Evolutionary conservation across 30 jellyfish, hydroid and myxozoan species (phyloP).

Genomic region (Hydra vulgaris): DNA sequence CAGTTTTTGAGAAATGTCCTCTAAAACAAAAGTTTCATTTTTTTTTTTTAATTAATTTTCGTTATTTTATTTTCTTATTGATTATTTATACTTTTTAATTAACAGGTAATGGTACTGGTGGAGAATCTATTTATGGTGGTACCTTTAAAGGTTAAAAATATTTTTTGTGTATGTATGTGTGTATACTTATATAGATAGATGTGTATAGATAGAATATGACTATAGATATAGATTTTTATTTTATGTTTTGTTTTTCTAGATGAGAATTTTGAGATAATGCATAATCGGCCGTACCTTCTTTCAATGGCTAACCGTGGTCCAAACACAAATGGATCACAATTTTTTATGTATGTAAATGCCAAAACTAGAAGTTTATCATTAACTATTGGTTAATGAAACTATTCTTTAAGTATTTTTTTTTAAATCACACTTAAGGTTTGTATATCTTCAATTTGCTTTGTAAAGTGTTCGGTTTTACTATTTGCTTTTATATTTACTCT

Average conservation of each 20-base stretch:
- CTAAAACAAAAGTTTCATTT: too few species aligned
- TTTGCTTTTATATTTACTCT: conserved; percentile 1
- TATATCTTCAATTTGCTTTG: neutral
- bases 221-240: neutral
- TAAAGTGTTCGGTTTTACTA: neutral
- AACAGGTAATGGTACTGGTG: conserved; percentile 97
- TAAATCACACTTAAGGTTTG: neutral
- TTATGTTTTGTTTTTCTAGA: conserved; percentile 31
- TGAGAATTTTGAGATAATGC: conserved; percentile 67
- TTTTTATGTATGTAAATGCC: conserved; percentile 68
- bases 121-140: conserved; percentile 98
- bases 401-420: neutral
- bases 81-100: too few species aligned
- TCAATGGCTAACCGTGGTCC: conserved; percentile 99
- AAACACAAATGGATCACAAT: conserved; percentile 98
- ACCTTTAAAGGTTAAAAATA: conserved; percentile 63
- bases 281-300: conserved; percentile 72
- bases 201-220: too few species aligned
- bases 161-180: neutral
- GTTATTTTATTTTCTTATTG: too few species aligned
- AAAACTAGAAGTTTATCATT: neutral
- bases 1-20: too few species aligned
- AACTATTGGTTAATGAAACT: neutral
- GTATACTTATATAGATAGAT: too few species aligned
- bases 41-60: too few species aligned